Conservation (phyloP, 1,140 invertebrate genomes). For the Micrasema minimum region DNA sequence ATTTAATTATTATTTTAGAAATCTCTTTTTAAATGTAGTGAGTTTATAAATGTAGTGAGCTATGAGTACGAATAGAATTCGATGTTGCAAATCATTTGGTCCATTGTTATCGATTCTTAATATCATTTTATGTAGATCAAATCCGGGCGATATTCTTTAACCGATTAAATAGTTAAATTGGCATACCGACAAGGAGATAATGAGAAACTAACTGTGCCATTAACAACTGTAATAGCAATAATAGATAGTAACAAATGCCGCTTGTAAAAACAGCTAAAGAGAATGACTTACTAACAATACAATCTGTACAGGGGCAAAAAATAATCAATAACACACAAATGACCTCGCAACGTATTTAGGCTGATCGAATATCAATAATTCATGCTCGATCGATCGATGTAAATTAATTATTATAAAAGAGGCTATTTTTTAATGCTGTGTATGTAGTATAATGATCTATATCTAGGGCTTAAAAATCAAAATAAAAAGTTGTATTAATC, state of each 20-base stretch:
- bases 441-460: too few species aligned
- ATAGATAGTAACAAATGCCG: constrained; percentile 28
- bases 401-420: background rate
- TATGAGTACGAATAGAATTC: too few species aligned
- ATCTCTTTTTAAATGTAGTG: too few species aligned
- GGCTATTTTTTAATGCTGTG: too few species aligned
- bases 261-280: constrained; percentile 12
- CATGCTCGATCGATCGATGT: background rate
- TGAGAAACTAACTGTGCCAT: constrained; percentile 31
- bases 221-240: constrained; percentile 34
- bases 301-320: constrained; percentile 20
- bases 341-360: constrained; percentile 14
- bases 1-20: too few species aligned
- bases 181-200: constrained; percentile 13
- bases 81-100: background rate
- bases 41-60: too few species aligned
- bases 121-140: constrained; percentile 8
- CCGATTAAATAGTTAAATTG: constrained; percentile 15
- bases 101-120: constrained; percentile 21
- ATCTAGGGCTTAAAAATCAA: too few species aligned
- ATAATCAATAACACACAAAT: constrained; percentile 26
- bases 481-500: too few species aligned
- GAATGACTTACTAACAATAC: constrained; percentile 30
- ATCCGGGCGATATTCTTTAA: constrained; percentile 16
- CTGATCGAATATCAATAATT: constrained; percentile 9